Base-by-base conservation (phyloP, 2,888 invertebrate species). In the Philonicus albiceps region DNA sequence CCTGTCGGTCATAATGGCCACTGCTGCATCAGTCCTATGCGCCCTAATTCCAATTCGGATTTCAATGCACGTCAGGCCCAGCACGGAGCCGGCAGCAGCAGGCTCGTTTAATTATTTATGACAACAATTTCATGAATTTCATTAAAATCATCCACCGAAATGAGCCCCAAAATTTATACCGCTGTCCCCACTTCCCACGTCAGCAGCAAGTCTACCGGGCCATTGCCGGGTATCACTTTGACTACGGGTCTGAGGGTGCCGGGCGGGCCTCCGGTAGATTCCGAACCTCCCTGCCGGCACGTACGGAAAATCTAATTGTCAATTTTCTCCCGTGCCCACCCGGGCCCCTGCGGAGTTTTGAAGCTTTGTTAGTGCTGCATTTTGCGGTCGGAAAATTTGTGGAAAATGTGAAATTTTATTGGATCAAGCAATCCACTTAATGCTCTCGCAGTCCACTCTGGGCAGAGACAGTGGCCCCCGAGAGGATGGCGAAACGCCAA, bases 81-180 rank as follows among this genome's bases (percentile, higher is more conserved):
- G 75, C 55, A 22, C 53, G 75, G 43, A 76, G 75, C 53, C 49
- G 64, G 72, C 55, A 83, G 64, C 74, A 87, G 86, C 88, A 89
- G 89, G 84, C 90, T 89, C 89, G 90, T 90, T 90, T 90, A 90
- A 90, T 90, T 90, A 90, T 90, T 90, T 90, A 90, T 90, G 90
- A 90, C 90, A 90, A 90, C 90, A 90, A 90, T 90, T 90, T 90
- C 89, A 90, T 90, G 90, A 90, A 90, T 90, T 90, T 90, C 90
- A 90, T 90, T 90, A 90, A 90, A 90, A 90, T 89, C 89, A 89
- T 89, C 78, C 53, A 55, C 64, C 76, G 49, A 86, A 86, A 86
- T 86, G 86, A 86, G 76, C 86, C 85, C 19, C 64, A 78, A 74
- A 27, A 86, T 78, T 81, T 72, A 87, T 85, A 74, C 73, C 85